Conservation (phyloP, 2,113 vertebrate species). For the Sebastes schlegelii region DNA sequence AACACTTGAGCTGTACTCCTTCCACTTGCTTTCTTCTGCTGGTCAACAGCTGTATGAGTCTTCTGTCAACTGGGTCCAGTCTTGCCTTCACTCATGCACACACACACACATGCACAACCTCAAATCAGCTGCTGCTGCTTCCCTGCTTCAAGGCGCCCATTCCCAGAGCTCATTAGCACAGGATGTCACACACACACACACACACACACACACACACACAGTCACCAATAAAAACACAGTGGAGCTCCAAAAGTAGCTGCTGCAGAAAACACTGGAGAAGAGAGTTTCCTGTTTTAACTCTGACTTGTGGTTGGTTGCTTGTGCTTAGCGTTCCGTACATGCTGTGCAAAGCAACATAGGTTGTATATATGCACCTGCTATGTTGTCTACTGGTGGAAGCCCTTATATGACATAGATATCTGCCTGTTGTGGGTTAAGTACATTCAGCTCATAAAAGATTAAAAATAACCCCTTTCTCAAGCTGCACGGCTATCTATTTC, state of each 20-base stretch:
- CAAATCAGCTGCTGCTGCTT: constrained; percentile 36
- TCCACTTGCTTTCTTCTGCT: not conserved
- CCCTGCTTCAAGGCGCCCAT: not conserved
- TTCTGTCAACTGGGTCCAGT: constrained; percentile 36
- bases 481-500: not conserved
- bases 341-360: not conserved
- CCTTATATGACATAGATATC: not conserved
- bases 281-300: constrained; percentile 8
- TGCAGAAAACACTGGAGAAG: not conserved
- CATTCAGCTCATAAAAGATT: not conserved
- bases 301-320: constrained; percentile 6
- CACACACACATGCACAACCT: not conserved
- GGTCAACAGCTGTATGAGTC: constrained; percentile 42
- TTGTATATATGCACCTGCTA: not conserved
- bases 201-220: not conserved
- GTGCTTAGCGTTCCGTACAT: not conserved
- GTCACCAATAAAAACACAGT: constrained; percentile 13
- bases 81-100: constrained; percentile 6
- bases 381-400: not conserved
- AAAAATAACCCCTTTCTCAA: not conserved
- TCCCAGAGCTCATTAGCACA: constrained; percentile 41
- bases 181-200: constrained; percentile 15
- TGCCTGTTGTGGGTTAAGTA: not conserved
- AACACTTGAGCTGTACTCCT: not conserved
- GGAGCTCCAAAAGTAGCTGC: not conserved